Evolutionary conservation across 2,113 vertebrate genomes (phyloP).

Genomic region (Stigmatopora argus): DNA sequence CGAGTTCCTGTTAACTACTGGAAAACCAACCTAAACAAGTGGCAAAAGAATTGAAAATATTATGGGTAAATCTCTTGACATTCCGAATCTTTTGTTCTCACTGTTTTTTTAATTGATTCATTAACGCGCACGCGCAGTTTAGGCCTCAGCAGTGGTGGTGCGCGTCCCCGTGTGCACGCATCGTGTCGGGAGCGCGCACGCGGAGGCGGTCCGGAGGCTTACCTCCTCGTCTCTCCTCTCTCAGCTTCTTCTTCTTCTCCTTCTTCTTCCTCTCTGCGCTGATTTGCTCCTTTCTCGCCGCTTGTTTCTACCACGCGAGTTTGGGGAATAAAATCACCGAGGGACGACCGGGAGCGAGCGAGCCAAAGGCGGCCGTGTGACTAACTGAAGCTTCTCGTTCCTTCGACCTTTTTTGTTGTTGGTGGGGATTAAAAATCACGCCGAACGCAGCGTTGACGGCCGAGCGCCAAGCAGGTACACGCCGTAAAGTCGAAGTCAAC

Average conservation of each 20-base stretch:
- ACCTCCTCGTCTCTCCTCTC: constrained; percentile 36
- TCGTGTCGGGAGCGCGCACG: constrained; percentile 64
- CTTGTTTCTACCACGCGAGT: constrained; percentile 53
- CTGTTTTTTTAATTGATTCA: not conserved
- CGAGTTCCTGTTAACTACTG: not conserved
- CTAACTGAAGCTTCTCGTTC: constrained; percentile 33
- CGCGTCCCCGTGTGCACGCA: constrained; percentile 41
- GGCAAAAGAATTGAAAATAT: not conserved
- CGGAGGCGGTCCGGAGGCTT: constrained; percentile 72
- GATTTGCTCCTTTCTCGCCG: constrained; percentile 61
- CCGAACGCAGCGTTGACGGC: constrained; percentile 65
- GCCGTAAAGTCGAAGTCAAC: constrained; percentile 56
- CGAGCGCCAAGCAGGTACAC: constrained; percentile 60
- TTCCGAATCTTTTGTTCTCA: not conserved
- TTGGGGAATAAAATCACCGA: constrained; percentile 68
- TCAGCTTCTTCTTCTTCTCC: constrained; percentile 46
- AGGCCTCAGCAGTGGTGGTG: not conserved
- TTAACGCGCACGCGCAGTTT: not conserved
- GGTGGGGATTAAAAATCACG: constrained; percentile 51
- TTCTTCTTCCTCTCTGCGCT: constrained; percentile 55
- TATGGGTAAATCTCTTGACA: too few relatives aligned
- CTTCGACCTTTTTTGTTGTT: not conserved
- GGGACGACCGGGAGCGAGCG: constrained; percentile 65
- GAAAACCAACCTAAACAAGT: not conserved
- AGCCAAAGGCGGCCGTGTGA: constrained; percentile 48